These are phyloP conservation scores for Bombus confusus DNA, from an alignment of 1,140 invertebrate species.

Conservation along the genomic window DNA sequence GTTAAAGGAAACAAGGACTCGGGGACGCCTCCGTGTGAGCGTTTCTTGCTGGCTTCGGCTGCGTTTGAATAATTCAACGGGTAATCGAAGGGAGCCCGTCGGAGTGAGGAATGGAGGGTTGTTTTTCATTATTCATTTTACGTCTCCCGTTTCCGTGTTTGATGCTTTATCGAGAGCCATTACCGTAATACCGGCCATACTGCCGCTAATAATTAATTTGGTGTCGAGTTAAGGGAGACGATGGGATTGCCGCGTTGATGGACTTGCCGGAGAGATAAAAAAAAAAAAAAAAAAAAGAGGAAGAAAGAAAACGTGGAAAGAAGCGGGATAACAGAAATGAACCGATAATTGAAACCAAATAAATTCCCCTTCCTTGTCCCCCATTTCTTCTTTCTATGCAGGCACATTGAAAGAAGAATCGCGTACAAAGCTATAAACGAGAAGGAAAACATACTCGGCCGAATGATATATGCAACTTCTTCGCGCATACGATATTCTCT, in stretches of 20 bases:
- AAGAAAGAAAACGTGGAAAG: too few relatives aligned
- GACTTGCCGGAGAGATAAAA: not conserved
- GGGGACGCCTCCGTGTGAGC: not conserved
- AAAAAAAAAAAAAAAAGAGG: not conserved
- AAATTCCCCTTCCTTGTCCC: not conserved
- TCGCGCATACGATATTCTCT: not conserved
- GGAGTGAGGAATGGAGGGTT: not conserved
- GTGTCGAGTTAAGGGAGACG: not conserved
- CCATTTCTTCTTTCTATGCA: not conserved
- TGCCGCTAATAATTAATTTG: constrained; percentile 34
- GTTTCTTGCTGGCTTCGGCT: not conserved
- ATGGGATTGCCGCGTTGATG: constrained; percentile 2
- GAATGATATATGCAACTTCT: not conserved
- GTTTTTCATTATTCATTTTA: constrained; percentile 43
- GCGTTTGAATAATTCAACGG: constrained; percentile 35
- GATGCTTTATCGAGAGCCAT: constrained; percentile 33
- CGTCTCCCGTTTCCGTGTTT: constrained; percentile 24
- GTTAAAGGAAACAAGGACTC: not conserved
- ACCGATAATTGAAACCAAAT: not conserved
- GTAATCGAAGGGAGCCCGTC: constrained; percentile 20
- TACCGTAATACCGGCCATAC: not conserved
- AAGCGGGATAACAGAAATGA: not conserved
- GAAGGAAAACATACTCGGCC: not conserved
- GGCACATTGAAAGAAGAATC: not conserved
- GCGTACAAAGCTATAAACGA: not conserved